phyloP scores from a whole-genome alignment of 2,113 vertebrate genomes.

The Orcinus orca region DNA sequence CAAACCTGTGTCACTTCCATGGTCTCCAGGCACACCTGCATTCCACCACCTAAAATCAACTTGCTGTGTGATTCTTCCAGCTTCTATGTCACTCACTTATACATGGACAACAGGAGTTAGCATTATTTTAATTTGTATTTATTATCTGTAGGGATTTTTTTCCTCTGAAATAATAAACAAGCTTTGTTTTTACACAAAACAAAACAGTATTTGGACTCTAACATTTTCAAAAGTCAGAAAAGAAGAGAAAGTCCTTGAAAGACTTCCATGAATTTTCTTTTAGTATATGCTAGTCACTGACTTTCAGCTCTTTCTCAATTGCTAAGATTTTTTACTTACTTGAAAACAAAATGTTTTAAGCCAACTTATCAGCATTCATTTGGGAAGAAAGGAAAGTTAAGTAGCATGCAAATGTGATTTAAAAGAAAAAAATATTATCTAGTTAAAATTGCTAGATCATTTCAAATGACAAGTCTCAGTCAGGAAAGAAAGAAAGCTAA shows the following conservation, averaged over 20 bases:
- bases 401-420: not conserved
- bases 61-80: not conserved
- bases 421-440: conserved; percentile 20
- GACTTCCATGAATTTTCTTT: not conserved
- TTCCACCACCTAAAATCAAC: too few relatives aligned
- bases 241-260: not conserved
- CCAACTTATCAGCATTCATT: not conserved
- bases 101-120: not conserved
- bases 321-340: conserved; percentile 24
- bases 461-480: not conserved
- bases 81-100: not conserved
- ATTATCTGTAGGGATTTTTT: not conserved
- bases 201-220: not conserved
- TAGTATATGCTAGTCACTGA: not conserved
- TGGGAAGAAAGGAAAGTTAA: not conserved
- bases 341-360: conserved; percentile 15
- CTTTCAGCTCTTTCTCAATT: not conserved
- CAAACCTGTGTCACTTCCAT: not conserved
- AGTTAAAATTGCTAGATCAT: not conserved
- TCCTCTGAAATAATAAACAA: not conserved
- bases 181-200: conserved; percentile 12
- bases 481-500: not conserved
- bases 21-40: not conserved
- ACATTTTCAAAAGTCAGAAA: conserved; percentile 13
- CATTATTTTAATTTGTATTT: not conserved